Conservation (phyloP, 1,140 invertebrate genomes). For the Drosophila nebulosa region DNA sequence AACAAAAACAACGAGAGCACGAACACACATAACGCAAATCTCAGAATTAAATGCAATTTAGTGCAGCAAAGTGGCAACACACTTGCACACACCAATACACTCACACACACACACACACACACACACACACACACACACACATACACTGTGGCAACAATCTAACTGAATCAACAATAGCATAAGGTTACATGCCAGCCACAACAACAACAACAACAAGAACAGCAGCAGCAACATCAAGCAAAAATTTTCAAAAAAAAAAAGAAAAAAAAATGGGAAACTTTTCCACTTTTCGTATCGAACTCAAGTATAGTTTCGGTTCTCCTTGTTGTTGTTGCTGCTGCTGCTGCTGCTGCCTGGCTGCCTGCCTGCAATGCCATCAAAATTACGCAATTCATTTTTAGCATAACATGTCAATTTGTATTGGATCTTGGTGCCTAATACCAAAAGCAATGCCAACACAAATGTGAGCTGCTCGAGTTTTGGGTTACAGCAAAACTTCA, state of each 20-base stretch:
- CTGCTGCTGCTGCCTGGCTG: constrained; percentile 12
- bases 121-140: constrained; percentile 29
- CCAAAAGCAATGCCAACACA: constrained; percentile 34
- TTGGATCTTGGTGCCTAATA: constrained; percentile 7
- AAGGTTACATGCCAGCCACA: constrained; percentile 36
- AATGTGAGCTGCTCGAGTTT: constrained; percentile 24
- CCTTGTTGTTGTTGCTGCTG: background rate
- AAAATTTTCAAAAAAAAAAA: constrained; percentile 23
- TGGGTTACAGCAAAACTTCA: background rate
- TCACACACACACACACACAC: constrained; percentile 19
- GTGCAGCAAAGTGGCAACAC: constrained; percentile 73
- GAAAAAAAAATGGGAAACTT: constrained; percentile 33
- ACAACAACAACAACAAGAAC: constrained; percentile 5
- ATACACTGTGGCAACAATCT: constrained; percentile 30
- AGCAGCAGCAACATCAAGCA: background rate
- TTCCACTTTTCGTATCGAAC: constrained; percentile 32
- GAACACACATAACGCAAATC: constrained; percentile 52
- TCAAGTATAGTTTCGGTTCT: constrained; percentile 23
- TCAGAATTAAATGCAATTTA: constrained; percentile 77
- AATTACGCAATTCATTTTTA: constrained; percentile 75
- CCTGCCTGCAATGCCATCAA: constrained; percentile 41
- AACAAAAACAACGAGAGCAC: background rate
- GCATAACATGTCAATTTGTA: constrained; percentile 75
- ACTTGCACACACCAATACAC: too few relatives aligned
- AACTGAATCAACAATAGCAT: constrained; percentile 40